Evolutionary conservation across 2,888 invertebrate species (phyloP).

Genomic region (Diloba caeruleocephala): DNA sequence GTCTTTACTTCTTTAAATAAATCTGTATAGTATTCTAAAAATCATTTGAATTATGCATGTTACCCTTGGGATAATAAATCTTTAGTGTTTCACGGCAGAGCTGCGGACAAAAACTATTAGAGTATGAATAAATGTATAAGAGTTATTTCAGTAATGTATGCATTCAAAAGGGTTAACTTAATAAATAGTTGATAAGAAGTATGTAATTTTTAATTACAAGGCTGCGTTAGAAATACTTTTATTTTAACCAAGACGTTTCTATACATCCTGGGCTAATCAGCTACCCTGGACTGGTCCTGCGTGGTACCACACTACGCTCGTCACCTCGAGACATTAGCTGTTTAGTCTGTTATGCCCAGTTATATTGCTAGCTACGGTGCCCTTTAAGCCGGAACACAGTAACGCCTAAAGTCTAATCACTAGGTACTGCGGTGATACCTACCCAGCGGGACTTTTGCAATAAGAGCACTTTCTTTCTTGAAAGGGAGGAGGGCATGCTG

Average conservation of each 20-base stretch:
- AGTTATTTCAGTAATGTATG: constrained; percentile 13
- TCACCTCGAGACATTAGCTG: too few relatives aligned
- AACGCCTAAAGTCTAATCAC: too few relatives aligned
- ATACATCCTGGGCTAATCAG: too few relatives aligned
- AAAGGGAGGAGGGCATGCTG: too few relatives aligned
- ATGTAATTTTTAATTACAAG: constrained; percentile 20
- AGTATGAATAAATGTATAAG: constrained; percentile 25
- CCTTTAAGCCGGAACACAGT: too few relatives aligned
- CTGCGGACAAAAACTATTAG: constrained; percentile 16
- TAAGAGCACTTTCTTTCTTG: too few relatives aligned
- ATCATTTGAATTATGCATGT: constrained; percentile 19
- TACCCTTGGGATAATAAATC: constrained; percentile 34
- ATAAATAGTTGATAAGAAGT: constrained; percentile 27
- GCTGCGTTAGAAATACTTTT: not conserved
- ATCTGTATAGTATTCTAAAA: constrained; percentile 27
- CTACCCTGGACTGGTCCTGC: too few relatives aligned
- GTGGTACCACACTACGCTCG: too few relatives aligned
- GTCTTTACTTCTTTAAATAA: constrained; percentile 22
- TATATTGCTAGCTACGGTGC: too few relatives aligned
- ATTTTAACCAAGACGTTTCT: not conserved
- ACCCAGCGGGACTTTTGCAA: too few relatives aligned
- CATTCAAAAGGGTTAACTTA: constrained; percentile 18
- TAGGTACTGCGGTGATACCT: too few relatives aligned
- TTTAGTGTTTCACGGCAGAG: constrained; percentile 19
- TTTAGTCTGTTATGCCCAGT: too few relatives aligned